A percentile compares a stretch with the other conserved stretches of the same genome.
Evolutionary conservation across 2,113 vertebrate species (phyloP).

Genomic region (Lophura nycthemera): DNA sequence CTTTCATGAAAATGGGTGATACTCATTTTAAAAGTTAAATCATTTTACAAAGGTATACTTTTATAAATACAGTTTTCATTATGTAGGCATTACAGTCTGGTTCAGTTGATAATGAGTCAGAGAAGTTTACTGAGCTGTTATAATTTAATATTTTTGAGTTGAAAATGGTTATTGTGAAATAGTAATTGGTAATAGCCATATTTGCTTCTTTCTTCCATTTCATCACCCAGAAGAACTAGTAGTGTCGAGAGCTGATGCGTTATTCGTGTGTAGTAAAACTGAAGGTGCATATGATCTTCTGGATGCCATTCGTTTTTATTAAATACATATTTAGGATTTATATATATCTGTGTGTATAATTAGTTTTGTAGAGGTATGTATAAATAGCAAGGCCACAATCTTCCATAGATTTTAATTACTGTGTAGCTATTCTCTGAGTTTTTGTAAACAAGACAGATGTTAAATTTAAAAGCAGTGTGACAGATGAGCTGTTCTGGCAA

Average conservation of each 20-base stretch:
- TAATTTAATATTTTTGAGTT: conserved; percentile 24
- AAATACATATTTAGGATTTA: background rate
- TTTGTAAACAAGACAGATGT: conserved; percentile 29
- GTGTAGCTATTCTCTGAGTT: background rate
- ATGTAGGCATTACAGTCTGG: conserved; percentile 17
- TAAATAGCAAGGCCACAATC: background rate
- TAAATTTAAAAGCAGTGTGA: background rate
- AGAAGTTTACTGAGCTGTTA: conserved; percentile 38
- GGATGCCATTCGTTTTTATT: background rate
- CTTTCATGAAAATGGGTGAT: background rate
- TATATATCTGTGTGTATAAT: background rate
- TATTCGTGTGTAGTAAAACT: background rate
- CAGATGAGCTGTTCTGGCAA: conserved; percentile 15
- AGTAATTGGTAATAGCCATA: background rate
- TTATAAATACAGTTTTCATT: background rate
- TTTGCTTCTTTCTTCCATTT: background rate
- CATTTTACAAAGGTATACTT: conserved; percentile 2
- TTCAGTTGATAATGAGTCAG: conserved; percentile 39
- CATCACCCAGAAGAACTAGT: background rate
- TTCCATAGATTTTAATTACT: conserved; percentile 46
- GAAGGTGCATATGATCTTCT: background rate
- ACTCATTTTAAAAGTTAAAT: background rate
- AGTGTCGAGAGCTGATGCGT: background rate
- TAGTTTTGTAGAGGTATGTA: background rate
- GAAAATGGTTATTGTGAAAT: background rate